Conservation (phyloP, 2,797 vertebrate species). For the Sarcophilus harrisii region DNA sequence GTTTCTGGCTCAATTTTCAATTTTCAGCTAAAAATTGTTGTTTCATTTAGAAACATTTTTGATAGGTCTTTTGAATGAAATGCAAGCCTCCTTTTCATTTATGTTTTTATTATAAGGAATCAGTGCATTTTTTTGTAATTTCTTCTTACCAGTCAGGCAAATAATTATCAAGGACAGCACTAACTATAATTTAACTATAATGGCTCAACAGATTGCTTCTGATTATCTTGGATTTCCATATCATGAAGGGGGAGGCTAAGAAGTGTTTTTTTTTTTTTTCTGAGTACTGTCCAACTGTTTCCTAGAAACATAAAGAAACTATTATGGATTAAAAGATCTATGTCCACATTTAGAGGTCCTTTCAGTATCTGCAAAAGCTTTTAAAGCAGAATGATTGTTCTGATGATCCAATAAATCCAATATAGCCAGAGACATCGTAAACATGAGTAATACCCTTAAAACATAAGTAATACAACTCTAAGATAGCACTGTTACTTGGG, state of each 20-base stretch:
- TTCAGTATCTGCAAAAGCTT: conserved; percentile 1
- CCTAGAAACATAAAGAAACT: conserved; percentile 3
- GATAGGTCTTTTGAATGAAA: not conserved
- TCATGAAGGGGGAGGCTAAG: not conserved
- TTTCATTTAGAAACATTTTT: not conserved
- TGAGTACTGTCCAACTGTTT: not conserved
- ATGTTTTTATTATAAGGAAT: not conserved
- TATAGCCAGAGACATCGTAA: not conserved
- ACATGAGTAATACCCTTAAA: not conserved
- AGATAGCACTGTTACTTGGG: not conserved
- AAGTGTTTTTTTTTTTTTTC: not conserved
- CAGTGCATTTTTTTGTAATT: not conserved
- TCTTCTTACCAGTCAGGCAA: not conserved
- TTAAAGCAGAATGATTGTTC: not conserved
- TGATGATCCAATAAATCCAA: not conserved
- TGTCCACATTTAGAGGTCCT: not conserved
- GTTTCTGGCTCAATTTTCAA: not conserved
- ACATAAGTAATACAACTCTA: not conserved
- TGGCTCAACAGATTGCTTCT: not conserved
- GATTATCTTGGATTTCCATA: not conserved
- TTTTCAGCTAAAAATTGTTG: not conserved
- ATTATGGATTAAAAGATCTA: not conserved
- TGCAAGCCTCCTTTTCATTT: not conserved
- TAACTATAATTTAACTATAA: not conserved
- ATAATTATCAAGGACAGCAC: not conserved